Evolutionary conservation across 2,888 invertebrate species (phyloP).

Genomic region (Ormyrus nitidulus): DNA sequence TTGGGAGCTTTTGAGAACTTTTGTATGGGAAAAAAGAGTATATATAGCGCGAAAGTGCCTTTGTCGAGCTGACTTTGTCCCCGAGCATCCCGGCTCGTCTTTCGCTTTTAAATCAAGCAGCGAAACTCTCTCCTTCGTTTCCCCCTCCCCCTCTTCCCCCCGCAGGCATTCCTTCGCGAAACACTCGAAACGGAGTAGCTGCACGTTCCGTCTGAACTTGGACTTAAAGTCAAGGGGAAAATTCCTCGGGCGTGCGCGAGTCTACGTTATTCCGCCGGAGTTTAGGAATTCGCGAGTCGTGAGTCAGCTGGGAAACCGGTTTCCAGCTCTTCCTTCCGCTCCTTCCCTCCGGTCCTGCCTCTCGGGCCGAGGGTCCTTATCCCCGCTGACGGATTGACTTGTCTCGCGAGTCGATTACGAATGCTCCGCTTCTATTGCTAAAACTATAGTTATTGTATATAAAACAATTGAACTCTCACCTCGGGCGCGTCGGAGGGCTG

Average conservation of each 20-base stretch:
- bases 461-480: slow-evolving; percentile 57
- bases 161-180: too few relatives aligned
- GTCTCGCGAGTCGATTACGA: neutral
- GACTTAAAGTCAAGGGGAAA: neutral
- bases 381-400: neutral
- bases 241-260: neutral
- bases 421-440: neutral
- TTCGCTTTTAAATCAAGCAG: too few relatives aligned
- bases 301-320: slow-evolving; percentile 37
- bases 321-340: slow-evolving; percentile 16
- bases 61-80: too few relatives aligned
- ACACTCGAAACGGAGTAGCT: too few relatives aligned
- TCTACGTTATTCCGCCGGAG: neutral
- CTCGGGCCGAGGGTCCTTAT: neutral
- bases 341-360: neutral
- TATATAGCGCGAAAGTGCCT: too few relatives aligned
- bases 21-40: too few relatives aligned
- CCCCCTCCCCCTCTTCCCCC: too few relatives aligned
- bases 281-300: neutral
- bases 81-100: too few relatives aligned
- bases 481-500: slow-evolving; percentile 54
- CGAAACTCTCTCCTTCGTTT: too few relatives aligned
- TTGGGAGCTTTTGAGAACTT: too few relatives aligned
- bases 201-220: too few relatives aligned
- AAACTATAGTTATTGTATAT: too few relatives aligned